Evolutionary conservation across 2,888 invertebrate species (phyloP), one percentile per base, ranked within the genome.

Genomic region (Poecilobothrus nobilitatus): DNA sequence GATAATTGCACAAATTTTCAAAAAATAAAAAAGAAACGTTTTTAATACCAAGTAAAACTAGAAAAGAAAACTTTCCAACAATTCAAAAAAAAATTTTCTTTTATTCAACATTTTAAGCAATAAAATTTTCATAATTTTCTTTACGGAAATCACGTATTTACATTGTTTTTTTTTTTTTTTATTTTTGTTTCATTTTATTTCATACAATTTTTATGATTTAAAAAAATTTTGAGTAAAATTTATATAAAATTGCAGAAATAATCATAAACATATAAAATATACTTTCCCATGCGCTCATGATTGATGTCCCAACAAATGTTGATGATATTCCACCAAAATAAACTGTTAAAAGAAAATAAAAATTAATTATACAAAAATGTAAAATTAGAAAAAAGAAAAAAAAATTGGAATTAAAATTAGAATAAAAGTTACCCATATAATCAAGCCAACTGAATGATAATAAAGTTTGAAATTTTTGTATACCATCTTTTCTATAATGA

Each of bases 271-370:
- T 18, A 18, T 18, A 53, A 53, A 53, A 53, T 15, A 53, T 53
- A 18, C 53, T 1, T 53, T 53, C 53, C 18, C 15, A 53, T 6
- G 15, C n/a, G 53, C 53, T 53, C 18, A 18, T 53, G 15, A 53
- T 53, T 53, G 53, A 53, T 53, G 53, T 53, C 15, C 53, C 53
- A 53, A 53, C 53, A 53, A 53, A 53, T 53, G 53, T 53, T 53
- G 53, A 53, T 18, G 53, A 53, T 53, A 53, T 53, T 18, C 53
- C 53, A 53, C 53, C 53, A 53, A 53, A 53, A 53, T 53, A 53
- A 18, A 53, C 53, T 53, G 15, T 6, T 27, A 37, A 37, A 37
- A 37, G 2, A 37, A 37, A 12, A 37, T 5, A 37, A 5, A 37
- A 53, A 53, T 18, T 53, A 41, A 41, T 41, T 41, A 41, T 53